phyloP scores from a whole-genome alignment of 1,140 invertebrate species.

The Neodiprion pinetum region DNA sequence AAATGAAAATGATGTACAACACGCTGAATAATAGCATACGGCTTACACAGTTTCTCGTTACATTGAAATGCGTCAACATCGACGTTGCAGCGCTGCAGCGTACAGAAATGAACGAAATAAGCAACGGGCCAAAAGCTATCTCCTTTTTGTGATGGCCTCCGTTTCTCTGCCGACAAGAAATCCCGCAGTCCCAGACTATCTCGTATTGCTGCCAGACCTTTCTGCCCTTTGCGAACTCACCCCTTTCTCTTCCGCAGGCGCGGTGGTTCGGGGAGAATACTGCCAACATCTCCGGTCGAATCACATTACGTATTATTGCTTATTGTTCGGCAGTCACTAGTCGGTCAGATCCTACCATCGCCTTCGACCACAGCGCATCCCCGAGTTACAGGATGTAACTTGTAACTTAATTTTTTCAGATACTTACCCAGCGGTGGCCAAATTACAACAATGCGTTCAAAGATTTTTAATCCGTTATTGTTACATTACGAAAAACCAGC shows the following conservation, averaged over 20 bases:
- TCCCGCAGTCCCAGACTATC: constrained; percentile 52
- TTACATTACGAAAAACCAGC: no score
- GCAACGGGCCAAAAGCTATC: constrained; percentile 47
- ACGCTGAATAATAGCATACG: no score
- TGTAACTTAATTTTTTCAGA: constrained; percentile 29
- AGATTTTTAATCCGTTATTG: no score
- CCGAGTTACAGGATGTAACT: constrained; percentile 18
- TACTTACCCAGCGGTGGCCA: constrained; percentile 28
- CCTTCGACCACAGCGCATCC: not conserved
- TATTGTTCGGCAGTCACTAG: constrained; percentile 49
- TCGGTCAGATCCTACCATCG: constrained; percentile 25
- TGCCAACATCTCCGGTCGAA: constrained; percentile 54
- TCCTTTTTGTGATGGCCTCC: constrained; percentile 55
- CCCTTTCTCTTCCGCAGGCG: constrained; percentile 37
- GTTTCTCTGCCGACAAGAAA: constrained; percentile 48
- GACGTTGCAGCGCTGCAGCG: not conserved
- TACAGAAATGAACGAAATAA: constrained; percentile 37
- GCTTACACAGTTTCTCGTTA: not conserved
- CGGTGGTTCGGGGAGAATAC: constrained; percentile 38
- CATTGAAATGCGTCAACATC: not conserved
- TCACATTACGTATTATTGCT: constrained; percentile 58
- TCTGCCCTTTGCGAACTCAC: not conserved
- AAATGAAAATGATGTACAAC: no score
- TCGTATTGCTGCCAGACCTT: constrained; percentile 17
- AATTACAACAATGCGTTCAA: not conserved